Evolutionary conservation across 2,888 invertebrate species (phyloP), one percentile per base, ranked within the genome.

Genomic region (Drosophila pullipes): DNA sequence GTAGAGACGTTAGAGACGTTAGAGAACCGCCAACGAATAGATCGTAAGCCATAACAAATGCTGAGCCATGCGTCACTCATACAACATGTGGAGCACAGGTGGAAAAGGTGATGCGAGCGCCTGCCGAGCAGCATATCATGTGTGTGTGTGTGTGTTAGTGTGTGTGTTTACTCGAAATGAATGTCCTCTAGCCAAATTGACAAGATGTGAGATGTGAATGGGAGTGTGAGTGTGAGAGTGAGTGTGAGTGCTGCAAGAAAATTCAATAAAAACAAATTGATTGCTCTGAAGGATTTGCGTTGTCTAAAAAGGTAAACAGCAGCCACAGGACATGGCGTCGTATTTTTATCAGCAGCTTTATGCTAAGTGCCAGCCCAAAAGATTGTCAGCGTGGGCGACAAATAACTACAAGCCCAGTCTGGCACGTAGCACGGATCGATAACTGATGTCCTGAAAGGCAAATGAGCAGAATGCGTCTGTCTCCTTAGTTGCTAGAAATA

Each of bases 211-310:
- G 59, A 52, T 66, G 69, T 13, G 49, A 25, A 37, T 62, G 65
- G 16, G 16, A 11, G 55, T 11, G 28, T 6, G n/a, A 11, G 9
- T 31, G 31, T 9, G 16, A 11, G 55, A 9, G 28, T 6, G n/a
- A 11, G 9, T 31, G 31, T 9, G 31, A 31, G 64, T n/a, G 50
- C 28, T 69, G 66, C 68, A n/a, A 68, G 76, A 82, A 85, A 87
- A 87, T 89, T 88, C 89, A 88, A 88, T 88, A 88, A 88, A 88
- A 87, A 77, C 87, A 85, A 89, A 89, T 88, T 88, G 87, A 88
- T 88, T 89, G 85, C 83, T 85, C 60, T 66, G 78, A 72, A 76
- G 84, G 84, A 84, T 87, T 84, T 84, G 76, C 74, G 85, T 74
- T 78, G 78, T 68, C 74, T 66, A 75, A 75, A 81, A 83, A 86